These are phyloP conservation scores for Troilus luridus DNA, from an alignment of 2,888 invertebrate genomes.

Conservation along the genomic window DNA sequence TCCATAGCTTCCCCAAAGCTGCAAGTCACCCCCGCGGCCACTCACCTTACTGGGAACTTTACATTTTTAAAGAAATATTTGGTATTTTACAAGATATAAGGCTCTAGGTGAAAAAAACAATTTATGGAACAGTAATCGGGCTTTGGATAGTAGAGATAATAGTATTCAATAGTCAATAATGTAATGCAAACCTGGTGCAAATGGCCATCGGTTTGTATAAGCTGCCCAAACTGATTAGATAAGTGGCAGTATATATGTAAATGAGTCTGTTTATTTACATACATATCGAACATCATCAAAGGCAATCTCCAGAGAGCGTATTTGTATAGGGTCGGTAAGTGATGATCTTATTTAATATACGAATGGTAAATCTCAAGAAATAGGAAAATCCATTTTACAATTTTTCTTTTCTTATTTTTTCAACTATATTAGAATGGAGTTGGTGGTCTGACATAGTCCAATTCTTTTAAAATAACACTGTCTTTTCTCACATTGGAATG, in stretches of 20 bases:
- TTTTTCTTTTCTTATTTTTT: too few relatives aligned
- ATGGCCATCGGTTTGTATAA: constrained; percentile 6
- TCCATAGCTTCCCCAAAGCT: too few relatives aligned
- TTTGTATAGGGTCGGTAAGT: not conserved
- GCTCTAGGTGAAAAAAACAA: not conserved
- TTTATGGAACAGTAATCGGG: not conserved
- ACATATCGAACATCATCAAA: not conserved
- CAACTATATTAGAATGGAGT: too few relatives aligned
- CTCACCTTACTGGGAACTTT: too few relatives aligned
- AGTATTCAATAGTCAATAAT: not conserved
- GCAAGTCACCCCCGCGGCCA: too few relatives aligned
- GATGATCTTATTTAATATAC: too few relatives aligned
- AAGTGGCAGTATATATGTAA: not conserved
- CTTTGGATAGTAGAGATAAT: not conserved
- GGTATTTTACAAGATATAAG: not conserved
- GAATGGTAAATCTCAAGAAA: too few relatives aligned
- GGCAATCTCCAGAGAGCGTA: not conserved
- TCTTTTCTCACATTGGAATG: too few relatives aligned
- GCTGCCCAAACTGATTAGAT: not conserved
- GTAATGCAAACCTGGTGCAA: constrained; percentile 13
- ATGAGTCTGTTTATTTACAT: not conserved
- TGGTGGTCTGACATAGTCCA: too few relatives aligned
- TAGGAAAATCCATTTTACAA: too few relatives aligned
- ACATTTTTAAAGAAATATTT: too few relatives aligned
- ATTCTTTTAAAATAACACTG: too few relatives aligned